Conservation (phyloP, 2,888 invertebrate species). For the Euphydryas editha region DNA sequence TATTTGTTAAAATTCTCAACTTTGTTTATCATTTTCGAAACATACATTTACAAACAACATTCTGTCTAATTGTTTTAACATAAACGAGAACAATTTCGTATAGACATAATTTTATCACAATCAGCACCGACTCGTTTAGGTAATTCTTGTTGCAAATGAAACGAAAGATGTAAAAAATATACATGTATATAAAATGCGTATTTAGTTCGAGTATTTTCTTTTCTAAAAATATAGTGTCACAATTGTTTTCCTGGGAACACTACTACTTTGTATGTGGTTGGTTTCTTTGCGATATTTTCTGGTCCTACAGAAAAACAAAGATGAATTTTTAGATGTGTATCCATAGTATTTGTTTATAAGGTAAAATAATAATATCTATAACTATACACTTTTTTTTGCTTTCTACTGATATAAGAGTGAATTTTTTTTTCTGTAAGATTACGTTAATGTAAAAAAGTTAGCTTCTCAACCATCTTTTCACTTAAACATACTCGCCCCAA, state of each 20-base stretch:
- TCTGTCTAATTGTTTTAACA: background rate
- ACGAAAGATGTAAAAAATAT: too few relatives aligned
- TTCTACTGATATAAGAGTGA: too few relatives aligned
- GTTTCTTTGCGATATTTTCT: too few relatives aligned
- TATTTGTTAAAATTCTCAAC: background rate
- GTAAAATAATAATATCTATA: too few relatives aligned
- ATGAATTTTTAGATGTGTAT: too few relatives aligned
- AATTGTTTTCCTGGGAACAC: too few relatives aligned
- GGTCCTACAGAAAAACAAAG: too few relatives aligned
- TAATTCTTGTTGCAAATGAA: background rate
- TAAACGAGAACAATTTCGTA: background rate
- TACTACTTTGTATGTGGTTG: background rate
- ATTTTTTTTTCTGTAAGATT: slow-evolving; percentile 61
- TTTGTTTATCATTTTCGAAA: background rate
- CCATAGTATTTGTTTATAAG: too few relatives aligned
- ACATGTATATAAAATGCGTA: too few relatives aligned
- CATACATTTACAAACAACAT: background rate
- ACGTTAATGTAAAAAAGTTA: slow-evolving; percentile 60
- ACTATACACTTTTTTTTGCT: too few relatives aligned
- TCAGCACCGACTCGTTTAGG: background rate
- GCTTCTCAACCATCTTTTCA: slow-evolving; percentile 64
- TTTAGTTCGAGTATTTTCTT: too few relatives aligned
- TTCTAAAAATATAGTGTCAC: too few relatives aligned
- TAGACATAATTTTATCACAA: background rate
- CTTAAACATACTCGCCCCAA: slow-evolving; percentile 72